phyloP scores from a whole-genome alignment of 2,797 vertebrate species.

The Ficedula albicollis region DNA sequence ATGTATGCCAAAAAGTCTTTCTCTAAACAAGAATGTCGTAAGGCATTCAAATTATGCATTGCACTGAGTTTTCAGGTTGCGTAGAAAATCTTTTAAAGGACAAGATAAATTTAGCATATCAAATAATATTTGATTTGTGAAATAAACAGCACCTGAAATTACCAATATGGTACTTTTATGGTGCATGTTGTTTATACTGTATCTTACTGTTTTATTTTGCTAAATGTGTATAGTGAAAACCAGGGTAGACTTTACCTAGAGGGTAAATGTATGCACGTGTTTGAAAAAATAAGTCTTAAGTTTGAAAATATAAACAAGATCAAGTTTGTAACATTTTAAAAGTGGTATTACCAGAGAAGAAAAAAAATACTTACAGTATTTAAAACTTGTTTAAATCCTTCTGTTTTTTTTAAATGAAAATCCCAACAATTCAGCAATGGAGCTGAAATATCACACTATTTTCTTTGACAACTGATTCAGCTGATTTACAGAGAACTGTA shows the following conservation, averaged over 20 bases:
- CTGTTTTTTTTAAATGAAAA: background rate
- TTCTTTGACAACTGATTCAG: background rate
- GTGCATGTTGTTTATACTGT: background rate
- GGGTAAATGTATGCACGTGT: background rate
- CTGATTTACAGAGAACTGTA: background rate
- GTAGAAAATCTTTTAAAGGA: background rate
- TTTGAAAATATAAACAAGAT: background rate
- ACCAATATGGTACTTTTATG: background rate
- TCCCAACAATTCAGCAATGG: fast-evolving
- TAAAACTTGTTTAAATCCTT: background rate
- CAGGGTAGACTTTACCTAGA: background rate
- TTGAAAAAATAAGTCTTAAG: background rate
- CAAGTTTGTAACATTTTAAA: background rate
- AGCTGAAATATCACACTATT: background rate
- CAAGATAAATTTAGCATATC: background rate
- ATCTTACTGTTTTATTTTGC: background rate
- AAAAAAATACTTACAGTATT: background rate
- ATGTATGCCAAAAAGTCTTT: background rate
- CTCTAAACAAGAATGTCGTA: background rate
- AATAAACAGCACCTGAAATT: background rate
- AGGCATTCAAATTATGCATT: background rate
- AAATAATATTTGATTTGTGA: background rate
- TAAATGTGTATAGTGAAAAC: background rate
- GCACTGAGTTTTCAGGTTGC: background rate
- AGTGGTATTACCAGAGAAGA: background rate